Base-by-base conservation (phyloP, 2,888 invertebrate genomes). In the Andrena fulva region DNA sequence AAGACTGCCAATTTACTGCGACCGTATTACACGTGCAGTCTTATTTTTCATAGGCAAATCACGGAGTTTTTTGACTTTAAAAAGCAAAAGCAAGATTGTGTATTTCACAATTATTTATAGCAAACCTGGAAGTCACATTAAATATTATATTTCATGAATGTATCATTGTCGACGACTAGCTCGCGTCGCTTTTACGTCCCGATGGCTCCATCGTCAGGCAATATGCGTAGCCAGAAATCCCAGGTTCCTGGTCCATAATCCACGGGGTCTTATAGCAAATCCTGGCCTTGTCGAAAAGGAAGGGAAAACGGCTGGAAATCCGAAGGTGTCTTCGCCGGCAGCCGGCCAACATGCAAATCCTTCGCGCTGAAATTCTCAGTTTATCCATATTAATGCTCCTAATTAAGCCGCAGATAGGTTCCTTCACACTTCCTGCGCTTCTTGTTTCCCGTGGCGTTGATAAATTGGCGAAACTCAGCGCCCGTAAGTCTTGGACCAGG, bases 381-480 rank as follows among this genome's bases (percentile, higher is more conserved):
- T 89, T 89, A 89, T 89, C 89, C 89, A 89, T 89, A 89, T 89
- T 89, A 89, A 89, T 89, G 89, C 78, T 72, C 69, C 81, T 89
- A 89, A 89, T 89, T 89, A 89, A 88, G 86, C 82, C 60, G 78
- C 71, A 62, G 82, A 78, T 82, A 70, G 66, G 59, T 72, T 50
- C 71, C 71, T 66, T 73, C 67, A 67, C 69, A 64, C 35, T 62
- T 74, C 16, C 62, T 33, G n/a, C 60, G 60, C 20, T 31, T 62
- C 67, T 48, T 48, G 35, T 27, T 72, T 70, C 59, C 48, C 16
- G 20, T 29, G 10, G 8, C 52, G 35, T 56, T 52, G 80, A 66
- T 80, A 54, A 73, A 73, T 64, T 31, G 66, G 27, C 7, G 27
- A 60, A 33, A 60, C 20, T 77, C 24, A 16, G 35, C 16, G 20